phyloP scores from a whole-genome alignment of 2,888 invertebrate genomes.

The Leptinotarsa peninsularis region DNA sequence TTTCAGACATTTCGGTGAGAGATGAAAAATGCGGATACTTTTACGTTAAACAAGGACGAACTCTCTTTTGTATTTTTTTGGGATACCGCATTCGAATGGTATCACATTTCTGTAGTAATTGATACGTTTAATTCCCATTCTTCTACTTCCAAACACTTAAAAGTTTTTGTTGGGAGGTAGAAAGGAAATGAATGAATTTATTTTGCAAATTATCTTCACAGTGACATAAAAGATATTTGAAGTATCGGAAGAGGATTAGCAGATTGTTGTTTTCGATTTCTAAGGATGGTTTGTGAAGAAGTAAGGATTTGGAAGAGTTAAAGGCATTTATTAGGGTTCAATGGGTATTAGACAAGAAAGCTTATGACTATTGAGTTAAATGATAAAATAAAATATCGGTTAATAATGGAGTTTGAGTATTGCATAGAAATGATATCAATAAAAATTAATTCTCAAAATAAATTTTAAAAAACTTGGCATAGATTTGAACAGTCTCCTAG shows the following conservation, averaged over 20 bases:
- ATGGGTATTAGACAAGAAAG: neutral
- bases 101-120: constrained; percentile 43
- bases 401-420: too few relatives aligned
- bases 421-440: too few relatives aligned
- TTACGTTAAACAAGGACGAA: constrained; percentile 16
- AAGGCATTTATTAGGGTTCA: constrained; percentile 15
- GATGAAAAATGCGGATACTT: constrained; percentile 21
- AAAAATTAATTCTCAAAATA: too few relatives aligned
- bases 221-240: constrained; percentile 7
- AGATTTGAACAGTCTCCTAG: too few relatives aligned
- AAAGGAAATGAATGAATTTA: constrained; percentile 19
- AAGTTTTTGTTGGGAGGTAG: constrained; percentile 26
- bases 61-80: constrained; percentile 34
- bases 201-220: constrained; percentile 23
- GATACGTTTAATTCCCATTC: constrained; percentile 45
- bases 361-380: neutral
- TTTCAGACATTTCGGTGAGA: constrained; percentile 39
- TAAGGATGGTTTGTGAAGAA: constrained; percentile 3
- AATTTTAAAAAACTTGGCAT: too few relatives aligned
- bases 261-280: constrained; percentile 23
- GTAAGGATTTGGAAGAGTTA: constrained; percentile 18
- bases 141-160: constrained; percentile 24
- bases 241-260: constrained; percentile 17
- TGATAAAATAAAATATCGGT: too few relatives aligned
- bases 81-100: constrained; percentile 40